A percentile compares a stretch with the other conserved stretches of the same genome.
These are phyloP conservation scores for Borostomias antarcticus DNA, from an alignment of 2,797 vertebrate species.

Conservation along the genomic window DNA sequence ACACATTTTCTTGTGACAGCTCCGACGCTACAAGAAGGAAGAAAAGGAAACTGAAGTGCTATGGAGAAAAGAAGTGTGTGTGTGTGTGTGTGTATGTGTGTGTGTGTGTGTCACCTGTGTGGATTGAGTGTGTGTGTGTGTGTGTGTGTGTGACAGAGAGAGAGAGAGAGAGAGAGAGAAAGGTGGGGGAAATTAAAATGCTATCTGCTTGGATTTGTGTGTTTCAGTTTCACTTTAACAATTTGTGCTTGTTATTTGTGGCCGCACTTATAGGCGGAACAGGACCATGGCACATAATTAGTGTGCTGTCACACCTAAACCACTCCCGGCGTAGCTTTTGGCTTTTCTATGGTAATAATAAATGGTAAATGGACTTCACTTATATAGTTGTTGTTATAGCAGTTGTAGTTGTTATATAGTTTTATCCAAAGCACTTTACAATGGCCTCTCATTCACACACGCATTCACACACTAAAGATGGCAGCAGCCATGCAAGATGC, in stretches of 20 bases:
- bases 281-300: slow-evolving; percentile 46
- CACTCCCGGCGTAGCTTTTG: neutral
- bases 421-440: no score
- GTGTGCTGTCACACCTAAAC: slow-evolving; percentile 26
- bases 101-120: neutral
- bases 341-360: no score
- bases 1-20: slow-evolving; percentile 69
- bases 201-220: slow-evolving; percentile 55
- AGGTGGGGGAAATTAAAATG: slow-evolving; percentile 34
- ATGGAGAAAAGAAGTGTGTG: neutral
- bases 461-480: no score
- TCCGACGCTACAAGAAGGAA: no score
- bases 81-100: slow-evolving; percentile 8
- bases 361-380: no score
- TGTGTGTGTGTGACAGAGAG: slow-evolving; percentile 27
- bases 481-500: no score
- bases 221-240: slow-evolving; percentile 55
- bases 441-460: no score
- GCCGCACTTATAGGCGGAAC: slow-evolving; percentile 37
- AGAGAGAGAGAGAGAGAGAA: slow-evolving; percentile 22
- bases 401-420: no score
- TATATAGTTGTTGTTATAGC: no score
- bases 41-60: no score
- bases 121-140: neutral
- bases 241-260: slow-evolving; percentile 45